phyloP scores from a whole-genome alignment of 2,888 invertebrate genomes.

The Gerris lacustris region DNA sequence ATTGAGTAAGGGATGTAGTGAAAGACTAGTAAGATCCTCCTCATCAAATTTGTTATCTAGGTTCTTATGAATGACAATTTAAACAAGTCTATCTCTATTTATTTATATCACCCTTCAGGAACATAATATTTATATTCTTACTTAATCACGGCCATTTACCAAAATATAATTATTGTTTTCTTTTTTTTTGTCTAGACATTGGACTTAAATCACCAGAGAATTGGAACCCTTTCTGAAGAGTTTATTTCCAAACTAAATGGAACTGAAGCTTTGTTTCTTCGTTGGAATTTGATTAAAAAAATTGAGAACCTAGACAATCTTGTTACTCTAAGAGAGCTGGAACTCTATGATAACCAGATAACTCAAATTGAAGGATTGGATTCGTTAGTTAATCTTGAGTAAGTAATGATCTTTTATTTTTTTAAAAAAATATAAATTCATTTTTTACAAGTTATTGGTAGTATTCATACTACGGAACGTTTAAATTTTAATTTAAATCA shows the following conservation, averaged over 20 bases:
- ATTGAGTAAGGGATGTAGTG: background rate
- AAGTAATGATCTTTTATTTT: conserved; percentile 38
- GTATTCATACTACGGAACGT: no score
- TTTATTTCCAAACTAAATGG: conserved; percentile 65
- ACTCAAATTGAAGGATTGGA: conserved; percentile 82
- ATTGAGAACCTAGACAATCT: conserved; percentile 78
- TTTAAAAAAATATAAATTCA: background rate
- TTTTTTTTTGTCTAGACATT: conserved; percentile 42
- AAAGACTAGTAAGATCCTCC: no score
- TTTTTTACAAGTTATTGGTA: no score
- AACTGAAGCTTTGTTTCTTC: conserved; percentile 67
- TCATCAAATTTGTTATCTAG: no score
- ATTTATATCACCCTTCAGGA: background rate
- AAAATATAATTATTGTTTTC: background rate
- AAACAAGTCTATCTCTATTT: background rate
- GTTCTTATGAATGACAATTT: background rate
- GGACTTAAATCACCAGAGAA: conserved; percentile 82
- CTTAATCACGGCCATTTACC: background rate
- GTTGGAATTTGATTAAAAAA: conserved; percentile 91
- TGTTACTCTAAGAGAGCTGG: conserved; percentile 68
- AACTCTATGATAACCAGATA: conserved; percentile 95
- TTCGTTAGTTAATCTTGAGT: conserved; percentile 75
- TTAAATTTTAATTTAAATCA: no score
- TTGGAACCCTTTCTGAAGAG: conserved; percentile 58
- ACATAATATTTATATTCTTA: background rate